Conservation (phyloP, 1,140 invertebrate genomes). For the Trinorchestia longiramus region DNA sequence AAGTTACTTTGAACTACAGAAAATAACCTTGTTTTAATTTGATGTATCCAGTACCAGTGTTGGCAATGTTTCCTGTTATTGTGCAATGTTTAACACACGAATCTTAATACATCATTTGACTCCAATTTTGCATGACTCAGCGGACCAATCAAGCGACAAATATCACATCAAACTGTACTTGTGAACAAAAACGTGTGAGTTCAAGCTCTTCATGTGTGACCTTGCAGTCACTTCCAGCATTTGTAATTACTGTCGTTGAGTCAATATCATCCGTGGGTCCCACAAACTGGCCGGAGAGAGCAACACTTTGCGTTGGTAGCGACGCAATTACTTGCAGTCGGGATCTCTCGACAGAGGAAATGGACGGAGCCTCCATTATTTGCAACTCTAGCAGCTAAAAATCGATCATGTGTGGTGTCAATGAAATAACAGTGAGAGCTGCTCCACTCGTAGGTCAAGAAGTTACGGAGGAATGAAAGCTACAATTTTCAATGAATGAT, state of each 20-base stretch:
- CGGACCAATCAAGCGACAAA: background rate
- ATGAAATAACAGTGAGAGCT: background rate
- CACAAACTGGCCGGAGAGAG: background rate
- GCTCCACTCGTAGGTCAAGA: background rate
- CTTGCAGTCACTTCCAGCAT: background rate
- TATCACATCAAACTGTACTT: background rate
- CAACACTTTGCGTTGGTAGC: background rate
- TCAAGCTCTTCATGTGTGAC: background rate
- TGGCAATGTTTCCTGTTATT: background rate
- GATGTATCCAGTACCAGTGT: background rate
- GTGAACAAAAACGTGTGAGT: background rate
- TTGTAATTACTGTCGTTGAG: background rate
- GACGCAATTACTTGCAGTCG: background rate
- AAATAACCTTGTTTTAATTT: background rate
- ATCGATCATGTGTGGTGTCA: background rate
- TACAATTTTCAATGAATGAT: background rate
- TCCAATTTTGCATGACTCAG: background rate
- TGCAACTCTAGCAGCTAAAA: background rate
- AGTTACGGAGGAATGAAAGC: background rate
- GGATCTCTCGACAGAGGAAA: background rate
- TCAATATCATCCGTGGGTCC: background rate
- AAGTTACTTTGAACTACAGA: too few species aligned
- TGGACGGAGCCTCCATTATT: background rate
- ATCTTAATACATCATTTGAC: background rate
- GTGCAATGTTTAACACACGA: background rate